Base-by-base conservation (phyloP, 2,113 vertebrate genomes). In the Bucco capensis region DNA sequence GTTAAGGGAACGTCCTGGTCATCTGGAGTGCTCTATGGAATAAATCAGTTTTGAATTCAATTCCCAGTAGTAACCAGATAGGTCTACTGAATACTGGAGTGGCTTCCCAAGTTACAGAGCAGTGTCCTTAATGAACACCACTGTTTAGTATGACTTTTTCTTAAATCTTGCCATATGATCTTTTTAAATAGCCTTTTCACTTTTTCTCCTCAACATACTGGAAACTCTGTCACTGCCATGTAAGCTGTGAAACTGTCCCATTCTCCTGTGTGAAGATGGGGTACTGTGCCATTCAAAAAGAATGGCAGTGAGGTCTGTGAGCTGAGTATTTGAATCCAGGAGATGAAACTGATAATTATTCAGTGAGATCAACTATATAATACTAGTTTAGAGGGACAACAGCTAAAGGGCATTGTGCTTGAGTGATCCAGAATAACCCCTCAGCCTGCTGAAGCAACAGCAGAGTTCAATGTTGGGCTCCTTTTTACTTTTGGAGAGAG, bases 21-120 rank as follows among this genome's bases (percentile, higher is more conserved):
- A 78, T 98, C 98, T 57, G 97, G 89, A 96, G 97, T 93, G 69
- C 97, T 98, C 99, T 99, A 96, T 56, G 94, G 93, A 92, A 97
- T 67, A 95, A 94, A 95, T 75, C 42, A 96, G 53, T 74, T 84
- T 87, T 67, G 81, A 87, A 88, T 83, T 95, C 93, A 96, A 81
- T 72, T 67, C 23, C 38, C 60, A 88, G 46, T 78, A 78, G 23
- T 67, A 60, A 93, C 31, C 35, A 92, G 30, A 90, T 5, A 80
- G 67, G 66, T 25, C 27, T 83, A 74, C 57, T 78, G 82, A 88
- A 73, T 23, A 50, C 27, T 38, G 15, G 24, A 71, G 61, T 33
- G 69, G 65, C 37, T 84, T 81, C 49, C 38, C 42, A 33, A 79
- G 30, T 87, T 49, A 69, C 0, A 81, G 57, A 69, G 14, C 44